phyloP scores from a whole-genome alignment of 2,888 invertebrate genomes.

The Agonum fuliginosum region DNA sequence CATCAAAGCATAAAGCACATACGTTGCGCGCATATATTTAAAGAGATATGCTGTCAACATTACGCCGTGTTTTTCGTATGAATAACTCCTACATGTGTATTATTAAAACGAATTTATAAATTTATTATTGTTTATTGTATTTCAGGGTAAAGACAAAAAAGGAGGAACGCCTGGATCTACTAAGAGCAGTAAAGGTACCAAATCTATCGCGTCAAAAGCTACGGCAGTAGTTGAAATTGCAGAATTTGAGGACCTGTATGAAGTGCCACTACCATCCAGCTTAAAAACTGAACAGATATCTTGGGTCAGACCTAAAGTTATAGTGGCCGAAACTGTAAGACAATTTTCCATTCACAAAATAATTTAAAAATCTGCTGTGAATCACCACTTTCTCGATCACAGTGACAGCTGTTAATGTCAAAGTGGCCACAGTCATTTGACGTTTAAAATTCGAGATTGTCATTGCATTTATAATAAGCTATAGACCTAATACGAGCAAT shows the following conservation, averaged over 20 bases:
- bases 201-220: background rate
- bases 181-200: background rate
- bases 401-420: too few relatives aligned
- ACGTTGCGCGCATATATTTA: background rate
- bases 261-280: conserved; percentile 63
- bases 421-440: too few relatives aligned
- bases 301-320: background rate
- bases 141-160: background rate
- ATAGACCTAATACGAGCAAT: too few relatives aligned
- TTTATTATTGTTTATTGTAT: background rate
- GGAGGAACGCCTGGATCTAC: background rate
- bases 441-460: too few relatives aligned
- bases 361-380: too few relatives aligned
- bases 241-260: conserved; percentile 64
- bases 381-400: too few relatives aligned
- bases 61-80: too few relatives aligned
- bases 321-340: background rate
- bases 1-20: conserved; percentile 11
- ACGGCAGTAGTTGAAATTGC: background rate
- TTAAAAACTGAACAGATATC: background rate
- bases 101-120: background rate
- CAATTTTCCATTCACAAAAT: too few relatives aligned
- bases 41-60: background rate
- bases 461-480: too few relatives aligned
- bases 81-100: too few relatives aligned